Base-by-base conservation (phyloP, 2,113 vertebrate genomes). In the Clarias batrachus region DNA sequence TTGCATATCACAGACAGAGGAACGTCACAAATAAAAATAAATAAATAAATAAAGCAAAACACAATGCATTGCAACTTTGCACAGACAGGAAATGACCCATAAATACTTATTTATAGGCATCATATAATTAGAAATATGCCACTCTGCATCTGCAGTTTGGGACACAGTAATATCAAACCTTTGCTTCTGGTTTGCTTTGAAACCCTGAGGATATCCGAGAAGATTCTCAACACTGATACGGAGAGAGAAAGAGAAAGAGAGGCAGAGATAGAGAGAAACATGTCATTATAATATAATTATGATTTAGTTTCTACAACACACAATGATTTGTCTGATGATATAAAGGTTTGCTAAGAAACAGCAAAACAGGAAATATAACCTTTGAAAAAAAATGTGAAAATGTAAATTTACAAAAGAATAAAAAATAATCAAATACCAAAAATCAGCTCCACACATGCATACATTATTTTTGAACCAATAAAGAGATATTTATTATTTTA, bases 191-290 rank as follows among this genome's bases (percentile, higher is more conserved):
- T 60, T 89, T 88, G 93, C 87, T 80, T 91, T 94, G 91, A 89
- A 92, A 85, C 92, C 87, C 87, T 92, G 90, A 41, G 96, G 94
- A 92, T 94, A 93, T 92, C 93, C 93, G 85, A 92, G 92, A 86
- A 96, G 93, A 91, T 97, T 97, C 92, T 97, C 96, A 94, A 96
- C 96, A 91, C 96, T 97, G 93, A 90, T 60, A 65, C 27, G 59
- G 30, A 83, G 37, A 80, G 80, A 87, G 68, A 82, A 48, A 85
- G 63, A 56, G 37, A 48, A 14, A 37, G 73, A 59, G 82, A 70
- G 65, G 27, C 17, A 70, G 81, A 77, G 52, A 78, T 14, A 57
- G 71, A 41, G 37, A 48, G 30, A 10, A n/a, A 30, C 27, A 27
- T 30, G 16, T 37, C 14, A 19, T 19, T 7, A 41, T 41, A 41